A percentile compares a stretch with the other conserved stretches of the same genome.
Conservation (phyloP, 2,888 invertebrate species). For the Shargacucullia verbasci region DNA sequence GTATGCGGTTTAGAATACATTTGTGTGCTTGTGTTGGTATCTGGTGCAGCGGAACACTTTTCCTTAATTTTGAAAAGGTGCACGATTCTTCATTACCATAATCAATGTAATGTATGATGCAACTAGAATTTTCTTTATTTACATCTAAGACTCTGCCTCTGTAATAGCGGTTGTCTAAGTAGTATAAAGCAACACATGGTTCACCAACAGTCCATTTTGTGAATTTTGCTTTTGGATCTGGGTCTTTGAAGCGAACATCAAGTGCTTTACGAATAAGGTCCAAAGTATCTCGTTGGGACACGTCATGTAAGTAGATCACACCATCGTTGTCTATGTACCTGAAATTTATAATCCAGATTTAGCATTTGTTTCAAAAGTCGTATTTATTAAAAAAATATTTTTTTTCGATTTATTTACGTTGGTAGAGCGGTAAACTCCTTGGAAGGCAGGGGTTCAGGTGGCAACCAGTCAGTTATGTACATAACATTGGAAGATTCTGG, state of each 20-base stretch:
- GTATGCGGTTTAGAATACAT: conserved; percentile 85
- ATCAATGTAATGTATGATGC: conserved; percentile 93
- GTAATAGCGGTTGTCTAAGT: conserved; percentile 91
- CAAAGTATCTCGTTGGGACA: conserved; percentile 76
- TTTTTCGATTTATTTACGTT: conserved; percentile 86
- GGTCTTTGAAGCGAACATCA: conserved; percentile 78
- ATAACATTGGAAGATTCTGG: conserved; percentile 63
- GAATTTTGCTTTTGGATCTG: conserved; percentile 81
- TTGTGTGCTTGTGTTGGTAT: conserved; percentile 91
- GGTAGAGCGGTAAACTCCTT: conserved; percentile 89
- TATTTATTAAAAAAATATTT: not conserved
- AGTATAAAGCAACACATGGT: conserved; percentile 91
- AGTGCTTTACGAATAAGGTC: conserved; percentile 86
- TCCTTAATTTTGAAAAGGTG: conserved; percentile 87
- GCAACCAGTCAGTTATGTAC: conserved; percentile 89
- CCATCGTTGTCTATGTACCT: conserved; percentile 84
- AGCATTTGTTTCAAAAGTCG: not conserved
- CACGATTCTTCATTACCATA: conserved; percentile 94
- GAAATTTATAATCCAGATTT: conserved; percentile 35
- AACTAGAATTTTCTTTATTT: conserved; percentile 70
- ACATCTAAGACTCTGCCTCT: conserved; percentile 90
- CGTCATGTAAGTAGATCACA: conserved; percentile 79
- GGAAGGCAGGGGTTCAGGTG: conserved; percentile 84
- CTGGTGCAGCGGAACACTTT: conserved; percentile 90
- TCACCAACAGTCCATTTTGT: conserved; percentile 90